Percentiles rank a stretch among this genome's conserved stretches.
Evolutionary conservation across 2,113 vertebrate species (phyloP).

Genomic region (Hyperopisus bebe): DNA sequence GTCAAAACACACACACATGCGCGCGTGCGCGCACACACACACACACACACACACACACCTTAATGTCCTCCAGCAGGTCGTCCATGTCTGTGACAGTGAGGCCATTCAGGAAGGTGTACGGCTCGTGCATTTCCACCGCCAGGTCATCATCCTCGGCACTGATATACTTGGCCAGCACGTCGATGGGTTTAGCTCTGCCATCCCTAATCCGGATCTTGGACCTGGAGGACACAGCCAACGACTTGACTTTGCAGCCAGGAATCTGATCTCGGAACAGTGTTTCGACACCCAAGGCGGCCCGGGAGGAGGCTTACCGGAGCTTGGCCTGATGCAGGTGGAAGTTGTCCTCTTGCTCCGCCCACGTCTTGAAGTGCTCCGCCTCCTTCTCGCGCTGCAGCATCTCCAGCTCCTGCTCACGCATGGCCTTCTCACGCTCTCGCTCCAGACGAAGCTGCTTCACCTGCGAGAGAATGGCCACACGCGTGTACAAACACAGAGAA

Average conservation of each 20-base stretch:
- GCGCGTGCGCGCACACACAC: too few species aligned
- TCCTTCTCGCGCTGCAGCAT: slow-evolving; percentile 97
- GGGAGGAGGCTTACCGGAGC: slow-evolving; percentile 62
- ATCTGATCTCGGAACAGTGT: not conserved
- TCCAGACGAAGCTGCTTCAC: slow-evolving; percentile 94
- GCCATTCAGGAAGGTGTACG: slow-evolving; percentile 90
- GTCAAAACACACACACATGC: not conserved
- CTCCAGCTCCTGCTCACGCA: slow-evolving; percentile 93
- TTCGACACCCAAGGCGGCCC: too few species aligned
- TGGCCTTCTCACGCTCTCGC: slow-evolving; percentile 88
- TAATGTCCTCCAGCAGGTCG: slow-evolving; percentile 93
- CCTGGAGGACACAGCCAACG: slow-evolving; percentile 45
- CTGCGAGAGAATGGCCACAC: slow-evolving; percentile 46
- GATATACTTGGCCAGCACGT: slow-evolving; percentile 94
- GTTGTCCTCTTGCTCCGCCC: slow-evolving; percentile 96
- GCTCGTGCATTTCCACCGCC: slow-evolving; percentile 95
- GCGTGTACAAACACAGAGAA: not conserved
- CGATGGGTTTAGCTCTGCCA: slow-evolving; percentile 88
- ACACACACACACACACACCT: slow-evolving; percentile 57
- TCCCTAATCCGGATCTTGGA: slow-evolving; percentile 95
- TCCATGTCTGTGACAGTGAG: slow-evolving; percentile 93
- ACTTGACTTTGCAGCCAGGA: not conserved
- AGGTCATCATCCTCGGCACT: slow-evolving; percentile 91
- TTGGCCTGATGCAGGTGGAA: slow-evolving; percentile 97
- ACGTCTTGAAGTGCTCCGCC: slow-evolving; percentile 95